A percentile compares a stretch with the other conserved stretches of the same genome.
phyloP scores from a whole-genome alignment of 2,888 invertebrate genomes.

The Xanthorhoe designata region DNA sequence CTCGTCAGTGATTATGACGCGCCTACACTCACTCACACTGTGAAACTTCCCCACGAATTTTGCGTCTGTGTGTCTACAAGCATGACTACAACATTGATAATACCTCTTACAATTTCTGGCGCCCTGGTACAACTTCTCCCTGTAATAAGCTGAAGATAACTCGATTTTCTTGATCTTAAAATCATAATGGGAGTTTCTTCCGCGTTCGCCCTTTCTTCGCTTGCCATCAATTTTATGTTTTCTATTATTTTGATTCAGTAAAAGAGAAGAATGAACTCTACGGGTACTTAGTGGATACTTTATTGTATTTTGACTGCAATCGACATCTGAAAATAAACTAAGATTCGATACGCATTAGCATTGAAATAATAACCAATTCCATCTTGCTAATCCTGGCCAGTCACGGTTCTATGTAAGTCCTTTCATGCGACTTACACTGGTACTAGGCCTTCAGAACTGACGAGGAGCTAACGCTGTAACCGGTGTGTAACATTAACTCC shows the following conservation, averaged over 20 bases:
- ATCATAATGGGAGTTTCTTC: constrained; percentile 69
- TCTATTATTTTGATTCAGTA: neutral
- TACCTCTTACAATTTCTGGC: constrained; percentile 69
- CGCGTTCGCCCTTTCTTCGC: constrained; percentile 57
- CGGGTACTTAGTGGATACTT: neutral
- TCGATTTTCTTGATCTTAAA: constrained; percentile 77
- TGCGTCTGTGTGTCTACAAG: constrained; percentile 51
- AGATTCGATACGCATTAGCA: neutral
- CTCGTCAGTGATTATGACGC: constrained; percentile 67
- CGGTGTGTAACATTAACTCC: constrained; percentile 54
- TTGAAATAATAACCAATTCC: constrained; percentile 26
- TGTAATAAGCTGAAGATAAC: constrained; percentile 85
- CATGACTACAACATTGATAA: constrained; percentile 59
- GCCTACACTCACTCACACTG: constrained; percentile 70
- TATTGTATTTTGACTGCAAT: neutral
- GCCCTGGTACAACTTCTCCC: constrained; percentile 79
- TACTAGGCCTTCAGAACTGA: constrained; percentile 59
- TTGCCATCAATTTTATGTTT: constrained; percentile 22
- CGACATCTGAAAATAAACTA: neutral
- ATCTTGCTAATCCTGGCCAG: constrained; percentile 43
- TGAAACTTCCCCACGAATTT: constrained; percentile 52
- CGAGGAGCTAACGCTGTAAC: constrained; percentile 51
- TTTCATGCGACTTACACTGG: constrained; percentile 63
- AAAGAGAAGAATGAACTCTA: neutral
- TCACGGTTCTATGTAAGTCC: constrained; percentile 50